Evolutionary conservation across 2,797 vertebrate species (phyloP).

Genomic region (Typhlichthys subterraneus): DNA sequence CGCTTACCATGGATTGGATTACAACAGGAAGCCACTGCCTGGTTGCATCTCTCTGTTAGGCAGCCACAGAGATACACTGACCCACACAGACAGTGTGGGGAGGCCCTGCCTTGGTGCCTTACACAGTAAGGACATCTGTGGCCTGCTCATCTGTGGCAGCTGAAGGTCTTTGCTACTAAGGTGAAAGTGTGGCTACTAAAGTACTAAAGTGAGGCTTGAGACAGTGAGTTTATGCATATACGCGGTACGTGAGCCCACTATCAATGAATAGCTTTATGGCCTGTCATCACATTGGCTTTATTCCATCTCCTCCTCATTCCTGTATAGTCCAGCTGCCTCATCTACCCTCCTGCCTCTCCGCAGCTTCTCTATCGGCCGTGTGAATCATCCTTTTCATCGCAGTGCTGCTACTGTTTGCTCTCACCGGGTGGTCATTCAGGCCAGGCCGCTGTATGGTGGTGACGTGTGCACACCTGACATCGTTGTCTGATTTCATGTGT

Average conservation of each 20-base stretch:
- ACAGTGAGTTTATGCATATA: background rate
- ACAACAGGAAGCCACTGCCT: conserved; percentile 25
- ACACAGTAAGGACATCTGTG: conserved; percentile 21
- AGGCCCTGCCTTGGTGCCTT: conserved; percentile 3
- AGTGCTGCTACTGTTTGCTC: no score
- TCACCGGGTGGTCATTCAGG: conserved; percentile 18
- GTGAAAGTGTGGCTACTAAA: conserved; percentile 16
- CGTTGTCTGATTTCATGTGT: background rate
- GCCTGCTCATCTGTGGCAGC: conserved; percentile 17
- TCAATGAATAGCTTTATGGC: conserved; percentile 40
- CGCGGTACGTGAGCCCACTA: conserved; percentile 37
- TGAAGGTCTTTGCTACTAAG: conserved; percentile 20
- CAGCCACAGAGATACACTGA: conserved; percentile 27
- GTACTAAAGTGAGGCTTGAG: background rate
- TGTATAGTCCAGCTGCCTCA: conserved; percentile 24
- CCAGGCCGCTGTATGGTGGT: conserved; percentile 15
- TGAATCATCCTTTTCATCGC: conserved; percentile 39
- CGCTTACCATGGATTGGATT: conserved; percentile 31
- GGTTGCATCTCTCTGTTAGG: conserved; percentile 19
- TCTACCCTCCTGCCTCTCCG: conserved; percentile 18
- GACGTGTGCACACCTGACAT: conserved; percentile 14
- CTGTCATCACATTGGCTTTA: conserved; percentile 42
- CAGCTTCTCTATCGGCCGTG: conserved; percentile 20
- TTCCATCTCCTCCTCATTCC: background rate
- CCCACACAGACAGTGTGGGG: conserved; percentile 14